Evolutionary conservation across 2,113 vertebrate genomes (phyloP), one percentile per base, ranked within the genome.

Genomic region (Pica pica): DNA sequence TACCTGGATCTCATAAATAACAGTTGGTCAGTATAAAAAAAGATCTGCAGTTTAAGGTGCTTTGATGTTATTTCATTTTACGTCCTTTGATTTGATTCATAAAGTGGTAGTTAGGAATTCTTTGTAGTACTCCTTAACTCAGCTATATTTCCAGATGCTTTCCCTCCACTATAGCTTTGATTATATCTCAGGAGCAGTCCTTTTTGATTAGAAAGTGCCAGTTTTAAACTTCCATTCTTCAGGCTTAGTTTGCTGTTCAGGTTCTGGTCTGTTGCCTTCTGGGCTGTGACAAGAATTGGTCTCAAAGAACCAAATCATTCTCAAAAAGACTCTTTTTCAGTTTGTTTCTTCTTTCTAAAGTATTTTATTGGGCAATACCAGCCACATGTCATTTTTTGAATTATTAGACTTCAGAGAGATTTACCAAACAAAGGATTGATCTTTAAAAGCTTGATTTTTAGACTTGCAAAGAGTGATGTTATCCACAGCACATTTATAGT

Each of bases 31-130:
- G 56, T 37, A 42, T 57, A 78, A 89, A 80, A 89, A 42, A 81
- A 26, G 20, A 12, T 26, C 44, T 88, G 69, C 22, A 24, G 41
- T 68, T 90, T 47, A 68, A 83, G 23, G 24, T 92, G 20, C 85
- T 94, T 94, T 94, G 90, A 91, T 78, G 64, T 86, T 84, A 90
- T 83, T 96, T 83, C 31, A 81, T 88, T 86, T 93, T 67, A 74
- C 1, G 2, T 26, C 14, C 71, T 94, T 86, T 86, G 71, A 96
- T 94, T 93, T 92, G 52, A 94, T 93, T 93, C 31, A 90, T 90
- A 83, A 88, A 94, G 41, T 75, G 47, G 52, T 74, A 23, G 56
- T 47, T 81, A 63, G 31, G 55, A 95, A 90, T 86, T 86, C 85
- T 93, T 94, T 95, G 68, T 64, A 60, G 79, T 50, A 50, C 88